A percentile compares a stretch with the other conserved stretches of the same genome.
Conservation (phyloP, 1,140 invertebrate genomes). For the Apis laboriosa region DNA sequence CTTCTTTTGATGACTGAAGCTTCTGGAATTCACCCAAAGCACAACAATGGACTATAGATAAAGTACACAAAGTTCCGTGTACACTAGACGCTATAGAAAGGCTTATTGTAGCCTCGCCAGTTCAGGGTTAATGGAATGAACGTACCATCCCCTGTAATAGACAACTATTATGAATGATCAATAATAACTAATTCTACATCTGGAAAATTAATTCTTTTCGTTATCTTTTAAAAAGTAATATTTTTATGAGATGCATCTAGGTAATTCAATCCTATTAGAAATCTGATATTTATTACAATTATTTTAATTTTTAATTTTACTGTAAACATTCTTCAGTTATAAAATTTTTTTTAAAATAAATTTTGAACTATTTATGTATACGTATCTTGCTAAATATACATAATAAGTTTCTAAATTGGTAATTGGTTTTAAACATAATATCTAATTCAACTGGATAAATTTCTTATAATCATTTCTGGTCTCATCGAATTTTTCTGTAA, state of each 20-base stretch:
- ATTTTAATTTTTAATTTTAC: background rate
- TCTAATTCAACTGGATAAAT: no score
- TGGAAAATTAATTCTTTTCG: background rate
- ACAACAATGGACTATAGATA: background rate
- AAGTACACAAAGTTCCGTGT: background rate
- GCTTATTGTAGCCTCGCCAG: background rate
- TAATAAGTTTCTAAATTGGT: no score
- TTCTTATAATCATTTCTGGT: no score
- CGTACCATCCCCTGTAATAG: background rate
- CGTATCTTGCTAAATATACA: no score
- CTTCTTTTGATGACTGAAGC: background rate
- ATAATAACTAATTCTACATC: slow-evolving; percentile 7
- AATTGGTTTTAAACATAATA: no score
- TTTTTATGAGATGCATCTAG: background rate
- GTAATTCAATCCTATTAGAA: background rate
- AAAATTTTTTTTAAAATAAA: no score
- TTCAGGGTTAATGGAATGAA: slow-evolving; percentile 27
- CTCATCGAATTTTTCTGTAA: no score
- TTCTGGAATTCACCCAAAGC: background rate
- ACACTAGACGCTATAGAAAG: background rate
- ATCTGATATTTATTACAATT: background rate
- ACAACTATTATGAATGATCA: slow-evolving; percentile 8
- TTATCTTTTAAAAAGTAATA: background rate
- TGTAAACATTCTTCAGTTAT: no score
- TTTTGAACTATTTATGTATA: no score